These are phyloP conservation scores for Calidris pugnax DNA, from an alignment of 2,113 vertebrate species.

Conservation along the genomic window DNA sequence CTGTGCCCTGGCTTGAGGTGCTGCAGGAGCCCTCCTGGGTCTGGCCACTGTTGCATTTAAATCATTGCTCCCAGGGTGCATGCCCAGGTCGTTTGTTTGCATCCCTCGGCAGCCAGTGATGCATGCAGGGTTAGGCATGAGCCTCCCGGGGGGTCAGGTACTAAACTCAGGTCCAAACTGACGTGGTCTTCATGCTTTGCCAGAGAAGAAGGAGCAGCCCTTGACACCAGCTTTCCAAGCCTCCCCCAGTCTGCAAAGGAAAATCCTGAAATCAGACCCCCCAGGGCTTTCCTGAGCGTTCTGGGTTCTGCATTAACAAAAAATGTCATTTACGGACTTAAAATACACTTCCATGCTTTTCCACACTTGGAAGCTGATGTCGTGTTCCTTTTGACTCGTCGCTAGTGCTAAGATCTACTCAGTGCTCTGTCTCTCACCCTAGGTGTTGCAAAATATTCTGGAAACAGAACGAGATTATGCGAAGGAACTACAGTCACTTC, in stretches of 20 bases:
- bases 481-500: conserved; percentile 91
- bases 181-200: not conserved
- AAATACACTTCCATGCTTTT: not conserved
- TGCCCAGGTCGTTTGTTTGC: not conserved
- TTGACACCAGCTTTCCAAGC: not conserved
- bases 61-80: not conserved
- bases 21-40: not conserved
- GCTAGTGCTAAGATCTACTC: not conserved
- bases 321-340: not conserved
- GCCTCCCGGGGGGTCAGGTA: not conserved
- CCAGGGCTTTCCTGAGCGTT: not conserved
- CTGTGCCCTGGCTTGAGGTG: not conserved
- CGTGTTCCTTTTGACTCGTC: not conserved
- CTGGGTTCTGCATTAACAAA: not conserved
- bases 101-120: not conserved
- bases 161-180: not conserved
- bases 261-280: not conserved
- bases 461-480: conserved; percentile 95
- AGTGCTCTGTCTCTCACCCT: conserved; percentile 58
- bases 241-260: not conserved
- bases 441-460: conserved; percentile 97
- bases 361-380: not conserved
- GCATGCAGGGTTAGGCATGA: not conserved
- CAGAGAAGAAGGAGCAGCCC: not conserved
- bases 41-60: not conserved